Evolutionary conservation across 2,113 vertebrate species (phyloP), one percentile per base, ranked within the genome.

Genomic region (Podocnemis expansa): DNA sequence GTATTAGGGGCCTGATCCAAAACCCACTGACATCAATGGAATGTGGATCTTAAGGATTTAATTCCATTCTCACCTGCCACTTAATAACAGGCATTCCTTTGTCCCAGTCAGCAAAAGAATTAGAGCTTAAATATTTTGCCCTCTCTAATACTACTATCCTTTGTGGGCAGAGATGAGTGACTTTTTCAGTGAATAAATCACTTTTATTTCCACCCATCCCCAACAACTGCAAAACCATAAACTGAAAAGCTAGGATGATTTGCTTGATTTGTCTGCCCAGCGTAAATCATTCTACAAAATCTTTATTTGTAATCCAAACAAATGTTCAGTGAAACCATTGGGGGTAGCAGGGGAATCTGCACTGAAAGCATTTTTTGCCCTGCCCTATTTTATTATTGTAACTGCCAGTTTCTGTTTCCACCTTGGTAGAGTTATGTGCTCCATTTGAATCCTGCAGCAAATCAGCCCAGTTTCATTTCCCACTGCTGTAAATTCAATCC

Each of bases 391-490:
- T 89, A 88, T 89, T 90, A 92, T 88, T 8, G 25, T 93, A 91
- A 76, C 92, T 96, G 96, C 93, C 93, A 90, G 89, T 94, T 96
- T 97, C 87, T 93, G 41, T n/a, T 97, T 97, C 95, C 1, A 9
- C 94, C 88, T 91, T 96, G 29, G 60, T 89, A 86, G 94, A 95
- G 86, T 97, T 96, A 87, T 86, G 76, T 87, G 88, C 91, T 97
- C 89, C 88, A 84, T 91, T 94, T 96, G 96, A 98, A 96, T 94
- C 96, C 96, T 97, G 88, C 96, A 96, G 98, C 96, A 98, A 95
- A 96, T 97, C 93, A 51, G 95, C 91, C 96, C 93, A 52, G 97
- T 97, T 97, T 96, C 92, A 92, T 87, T 95, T 91, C 49, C 82
- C 63, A 94, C 89, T 85, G 16, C 95, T 86, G 88, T 96, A 97